Conservation (phyloP, 30 jellyfish, hydroid and myxozoan genomes). For the Aurelia aurita complex sp. Pacific region DNA sequence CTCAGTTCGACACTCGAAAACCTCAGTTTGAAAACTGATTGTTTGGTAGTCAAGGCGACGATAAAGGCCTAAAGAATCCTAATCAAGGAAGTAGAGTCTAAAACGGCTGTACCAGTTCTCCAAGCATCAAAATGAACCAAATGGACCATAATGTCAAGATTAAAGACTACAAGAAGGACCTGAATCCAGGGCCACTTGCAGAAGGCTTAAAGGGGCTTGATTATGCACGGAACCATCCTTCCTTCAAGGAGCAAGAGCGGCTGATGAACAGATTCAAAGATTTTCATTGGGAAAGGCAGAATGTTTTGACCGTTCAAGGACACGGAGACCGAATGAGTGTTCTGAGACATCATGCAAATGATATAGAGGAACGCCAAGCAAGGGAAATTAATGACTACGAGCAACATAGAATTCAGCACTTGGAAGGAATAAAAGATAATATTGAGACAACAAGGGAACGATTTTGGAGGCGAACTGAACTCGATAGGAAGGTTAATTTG, state of each 20-base stretch:
- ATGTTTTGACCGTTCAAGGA: constrained; percentile 36
- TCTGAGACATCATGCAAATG: constrained; percentile 46
- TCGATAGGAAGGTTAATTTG: constrained; percentile 31
- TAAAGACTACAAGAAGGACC: constrained; percentile 38
- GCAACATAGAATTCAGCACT: constrained; percentile 43
- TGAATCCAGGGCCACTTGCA: constrained; percentile 40
- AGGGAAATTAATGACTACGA: constrained; percentile 47
- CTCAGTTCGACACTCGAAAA: no score
- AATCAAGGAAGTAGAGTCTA: no score
- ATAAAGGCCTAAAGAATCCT: no score
- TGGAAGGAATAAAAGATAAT: constrained; percentile 66
- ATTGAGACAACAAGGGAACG: constrained; percentile 44
- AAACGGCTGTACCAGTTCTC: no score
- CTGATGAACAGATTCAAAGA: constrained; percentile 59
- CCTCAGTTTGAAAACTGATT: no score
- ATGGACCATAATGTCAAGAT: constrained; percentile 77
- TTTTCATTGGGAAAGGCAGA: constrained; percentile 70
- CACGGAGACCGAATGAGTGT: constrained; percentile 63
- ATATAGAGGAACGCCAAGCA: constrained; percentile 32
- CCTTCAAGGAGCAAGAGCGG: constrained; percentile 45
- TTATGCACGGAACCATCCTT: constrained; percentile 16
- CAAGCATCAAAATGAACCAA: constrained; percentile 47
- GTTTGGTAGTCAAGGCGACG: no score
- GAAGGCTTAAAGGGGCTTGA: constrained; percentile 7
- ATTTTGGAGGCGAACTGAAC: constrained; percentile 62